Base-by-base conservation (phyloP, 2,797 vertebrate species). In the Gadopsis bispinosus region DNA sequence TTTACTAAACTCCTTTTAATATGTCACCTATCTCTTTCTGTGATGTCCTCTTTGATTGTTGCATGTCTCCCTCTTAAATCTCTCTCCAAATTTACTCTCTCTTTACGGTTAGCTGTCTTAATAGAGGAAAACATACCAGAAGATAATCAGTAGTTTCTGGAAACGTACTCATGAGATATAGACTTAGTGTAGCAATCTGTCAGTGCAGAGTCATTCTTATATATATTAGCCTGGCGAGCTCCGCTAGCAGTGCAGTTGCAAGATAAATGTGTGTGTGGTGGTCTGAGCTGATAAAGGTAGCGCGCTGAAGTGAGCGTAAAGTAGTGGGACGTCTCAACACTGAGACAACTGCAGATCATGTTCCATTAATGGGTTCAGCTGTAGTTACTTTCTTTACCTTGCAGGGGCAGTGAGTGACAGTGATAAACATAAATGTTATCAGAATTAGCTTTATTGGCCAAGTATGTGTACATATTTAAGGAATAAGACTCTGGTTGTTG, bases 231-330 rank as follows among this genome's bases (percentile, higher is more conserved):
- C 5, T 59, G 45, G 59, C 5, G 1, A 39, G 43, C 50, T 63
- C 45, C 8, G 16, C 35, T 45, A 3, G 51, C 64, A n/a, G 53
- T 84, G 71, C 41, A 53, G 72, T 16, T 37, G 43, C 0, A 17
- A 84, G 90, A 92, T 92, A 88, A 39, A 77, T 50, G 66, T 51
- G 60, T 66, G 54, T 41, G 5, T 22, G 16, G 56, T 77, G 84
- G 59, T 33, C 47, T 47, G 33, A 33, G 29, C 55, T 86, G 88
- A 92, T 92, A 88, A 89, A 63, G 4, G 14, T 5, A 3, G 56
- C 7, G 20, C 0, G 3, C 41, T 61, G 29, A 66, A 69, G 70
- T 50, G 17, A 47, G 35, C 3, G 4, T 26, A 14, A 29, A 58
- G 8, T 16, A 37, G 45, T 12, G 37, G 31, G 16, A 53, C 1